phyloP scores from a whole-genome alignment of 2,113 vertebrate species.

The Notarius quadriscutis region DNA sequence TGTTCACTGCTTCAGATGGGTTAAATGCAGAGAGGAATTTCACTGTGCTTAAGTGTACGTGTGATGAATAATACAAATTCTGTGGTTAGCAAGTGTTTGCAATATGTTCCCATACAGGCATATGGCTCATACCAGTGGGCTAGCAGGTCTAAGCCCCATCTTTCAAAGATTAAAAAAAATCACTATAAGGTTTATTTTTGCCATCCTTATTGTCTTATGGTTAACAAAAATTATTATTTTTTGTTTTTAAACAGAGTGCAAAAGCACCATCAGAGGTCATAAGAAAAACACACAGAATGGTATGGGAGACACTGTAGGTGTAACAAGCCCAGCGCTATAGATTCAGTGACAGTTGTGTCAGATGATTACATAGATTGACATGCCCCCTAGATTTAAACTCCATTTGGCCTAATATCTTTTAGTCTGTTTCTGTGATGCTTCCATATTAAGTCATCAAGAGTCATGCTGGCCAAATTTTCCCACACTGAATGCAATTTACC shows the following conservation, averaged over 20 bases:
- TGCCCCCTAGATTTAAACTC: background rate
- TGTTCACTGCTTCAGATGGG: no score
- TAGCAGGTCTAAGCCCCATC: background rate
- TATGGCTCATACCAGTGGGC: background rate
- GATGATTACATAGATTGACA: background rate
- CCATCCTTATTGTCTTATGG: background rate
- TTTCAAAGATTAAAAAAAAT: background rate
- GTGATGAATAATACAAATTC: background rate
- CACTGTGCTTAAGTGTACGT: no score
- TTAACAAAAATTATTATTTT: no score
- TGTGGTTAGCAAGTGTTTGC: background rate
- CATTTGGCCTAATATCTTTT: background rate
- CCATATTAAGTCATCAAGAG: background rate
- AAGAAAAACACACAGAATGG: background rate
- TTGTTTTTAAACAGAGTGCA: background rate
- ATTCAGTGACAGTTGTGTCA: background rate
- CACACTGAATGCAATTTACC: background rate
- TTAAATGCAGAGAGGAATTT: no score
- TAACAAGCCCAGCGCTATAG: background rate
- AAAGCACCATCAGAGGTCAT: background rate
- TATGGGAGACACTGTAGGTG: background rate
- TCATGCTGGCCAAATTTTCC: background rate
- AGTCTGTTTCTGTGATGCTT: slow-evolving; percentile 6
- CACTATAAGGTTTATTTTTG: background rate
- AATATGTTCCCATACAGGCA: background rate